These are phyloP conservation scores for Entomyzon cyanotis DNA, from an alignment of 2,113 vertebrate species.

Conservation along the genomic window DNA sequence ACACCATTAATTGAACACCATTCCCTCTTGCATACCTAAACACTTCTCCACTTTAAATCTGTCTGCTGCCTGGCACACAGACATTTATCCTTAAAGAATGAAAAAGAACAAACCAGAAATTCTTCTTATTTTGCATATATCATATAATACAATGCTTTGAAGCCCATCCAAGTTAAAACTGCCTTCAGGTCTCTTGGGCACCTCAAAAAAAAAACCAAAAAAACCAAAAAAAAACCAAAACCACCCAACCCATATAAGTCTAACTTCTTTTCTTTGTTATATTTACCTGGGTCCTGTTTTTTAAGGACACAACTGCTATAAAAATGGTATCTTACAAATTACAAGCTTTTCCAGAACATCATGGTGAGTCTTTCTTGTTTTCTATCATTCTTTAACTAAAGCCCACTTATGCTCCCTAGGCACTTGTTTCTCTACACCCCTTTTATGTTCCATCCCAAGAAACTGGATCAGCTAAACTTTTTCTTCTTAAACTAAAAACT, in stretches of 20 bases:
- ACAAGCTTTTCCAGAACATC: not conserved
- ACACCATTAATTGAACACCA: not conserved
- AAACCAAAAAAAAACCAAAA: not conserved
- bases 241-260: not conserved
- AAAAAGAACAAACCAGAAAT: conserved; percentile 19
- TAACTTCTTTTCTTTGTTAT: not conserved
- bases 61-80: not conserved
- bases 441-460: not conserved
- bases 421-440: not conserved
- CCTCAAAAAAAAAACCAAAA: not conserved
- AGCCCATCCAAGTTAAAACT: conserved; percentile 4
- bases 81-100: not conserved
- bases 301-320: not conserved
- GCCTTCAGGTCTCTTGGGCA: not conserved
- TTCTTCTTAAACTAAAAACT: not conserved
- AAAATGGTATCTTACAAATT: not conserved
- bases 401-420: not conserved
- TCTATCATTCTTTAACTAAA: not conserved
- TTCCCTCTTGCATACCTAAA: conserved; percentile 13
- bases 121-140: conserved; percentile 36
- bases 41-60: not conserved
- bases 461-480: not conserved
- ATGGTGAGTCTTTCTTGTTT: not conserved
- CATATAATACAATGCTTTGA: conserved; percentile 14
- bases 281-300: not conserved